phyloP scores from a whole-genome alignment of 1,140 invertebrate species.

The Delia radicum region DNA sequence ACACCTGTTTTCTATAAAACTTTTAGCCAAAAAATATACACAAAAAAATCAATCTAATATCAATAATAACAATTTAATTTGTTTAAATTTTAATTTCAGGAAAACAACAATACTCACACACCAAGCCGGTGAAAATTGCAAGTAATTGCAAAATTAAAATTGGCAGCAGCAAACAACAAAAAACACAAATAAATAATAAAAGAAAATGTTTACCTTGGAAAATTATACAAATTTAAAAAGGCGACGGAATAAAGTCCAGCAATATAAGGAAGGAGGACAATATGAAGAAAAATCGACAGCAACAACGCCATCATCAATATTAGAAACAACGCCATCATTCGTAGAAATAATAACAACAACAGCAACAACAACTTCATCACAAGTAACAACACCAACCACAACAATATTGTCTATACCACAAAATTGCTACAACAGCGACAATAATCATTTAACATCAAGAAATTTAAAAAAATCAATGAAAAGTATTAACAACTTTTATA shows the following conservation, averaged over 20 bases:
- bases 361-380: neutral
- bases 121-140: neutral
- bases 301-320: neutral
- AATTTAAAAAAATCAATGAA: neutral
- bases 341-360: neutral
- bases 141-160: neutral
- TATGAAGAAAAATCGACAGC: neutral
- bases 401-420: neutral
- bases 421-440: neutral
- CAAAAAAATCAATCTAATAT: neutral
- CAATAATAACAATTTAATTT: neutral
- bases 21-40: neutral
- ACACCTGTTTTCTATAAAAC: neutral
- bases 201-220: conserved; percentile 20
- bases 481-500: conserved; percentile 12
- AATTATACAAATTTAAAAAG: conserved; percentile 5
- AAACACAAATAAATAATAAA: neutral
- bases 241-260: neutral
- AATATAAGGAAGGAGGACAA: too few species aligned
- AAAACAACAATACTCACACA: neutral
- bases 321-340: neutral
- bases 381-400: neutral
- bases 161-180: neutral
- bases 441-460: neutral
- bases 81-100: neutral